Conservation (phyloP, 2,888 invertebrate species). For the Phlogophora meticulosa region DNA sequence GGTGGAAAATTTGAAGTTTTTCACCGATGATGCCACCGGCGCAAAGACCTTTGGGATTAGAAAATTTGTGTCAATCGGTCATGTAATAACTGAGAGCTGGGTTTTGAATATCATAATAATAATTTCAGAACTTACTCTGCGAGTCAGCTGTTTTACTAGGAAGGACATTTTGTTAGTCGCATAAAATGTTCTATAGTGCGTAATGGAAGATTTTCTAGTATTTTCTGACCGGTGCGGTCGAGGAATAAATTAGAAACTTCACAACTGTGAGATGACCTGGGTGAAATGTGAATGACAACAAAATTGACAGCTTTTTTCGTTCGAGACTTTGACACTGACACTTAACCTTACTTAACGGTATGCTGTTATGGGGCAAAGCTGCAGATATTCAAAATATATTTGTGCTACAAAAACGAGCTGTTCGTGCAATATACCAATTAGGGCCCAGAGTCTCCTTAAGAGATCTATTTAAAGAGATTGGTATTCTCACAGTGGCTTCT, state of each 20-base stretch:
- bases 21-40: slow-evolving; percentile 75
- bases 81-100: background rate
- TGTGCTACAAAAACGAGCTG: no score
- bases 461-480: no score
- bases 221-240: slow-evolving; percentile 4
- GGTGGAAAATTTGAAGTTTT: slow-evolving; percentile 80
- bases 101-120: background rate
- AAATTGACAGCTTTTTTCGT: slow-evolving; percentile 1
- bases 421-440: no score
- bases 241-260: background rate
- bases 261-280: background rate
- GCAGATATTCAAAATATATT: no score
- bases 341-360: no score
- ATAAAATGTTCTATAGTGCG: background rate
- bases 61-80: slow-evolving; percentile 27
- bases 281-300: slow-evolving; percentile 20
- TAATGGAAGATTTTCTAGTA: slow-evolving; percentile 6
- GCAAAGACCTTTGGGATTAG: slow-evolving; percentile 72
- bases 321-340: no score
- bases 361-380: no score
- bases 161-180: slow-evolving; percentile 76
- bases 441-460: no score
- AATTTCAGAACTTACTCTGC: slow-evolving; percentile 73
- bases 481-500: no score
- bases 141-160: slow-evolving; percentile 77